Conservation (phyloP, 1,140 invertebrate genomes). For the Augochlora pura region DNA sequence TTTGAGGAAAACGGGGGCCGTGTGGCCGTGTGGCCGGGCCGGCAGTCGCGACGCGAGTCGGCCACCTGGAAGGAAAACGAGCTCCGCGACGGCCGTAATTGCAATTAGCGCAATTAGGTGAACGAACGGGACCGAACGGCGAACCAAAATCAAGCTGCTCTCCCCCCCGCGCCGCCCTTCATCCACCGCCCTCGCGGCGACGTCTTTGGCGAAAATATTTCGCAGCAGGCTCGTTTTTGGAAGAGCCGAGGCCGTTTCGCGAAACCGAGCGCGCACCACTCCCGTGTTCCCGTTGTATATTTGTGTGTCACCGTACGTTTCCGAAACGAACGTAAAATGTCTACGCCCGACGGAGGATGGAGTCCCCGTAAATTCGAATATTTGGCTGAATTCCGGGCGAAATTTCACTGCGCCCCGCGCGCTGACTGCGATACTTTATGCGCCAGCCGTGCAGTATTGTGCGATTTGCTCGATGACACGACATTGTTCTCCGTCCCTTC, state of each 20-base stretch:
- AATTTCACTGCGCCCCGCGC: slow-evolving; percentile 3
- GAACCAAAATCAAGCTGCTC: background rate
- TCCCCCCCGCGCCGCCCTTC: no score
- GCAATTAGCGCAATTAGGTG: slow-evolving; percentile 6
- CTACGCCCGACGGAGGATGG: background rate
- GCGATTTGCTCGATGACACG: slow-evolving; percentile 60
- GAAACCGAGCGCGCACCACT: no score
- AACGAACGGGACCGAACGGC: background rate
- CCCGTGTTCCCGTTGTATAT: background rate
- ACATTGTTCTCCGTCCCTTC: slow-evolving; percentile 58
- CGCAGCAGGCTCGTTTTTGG: background rate
- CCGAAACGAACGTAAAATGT: background rate
- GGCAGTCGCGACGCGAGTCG: no score
- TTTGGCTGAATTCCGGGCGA: slow-evolving; percentile 29
- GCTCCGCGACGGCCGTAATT: background rate
- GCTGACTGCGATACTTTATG: slow-evolving; percentile 8
- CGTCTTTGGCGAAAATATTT: background rate
- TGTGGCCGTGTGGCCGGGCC: no score
- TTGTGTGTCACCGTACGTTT: background rate
- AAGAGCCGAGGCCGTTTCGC: no score
- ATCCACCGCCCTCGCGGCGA: background rate
- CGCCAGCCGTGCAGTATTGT: slow-evolving; percentile 42
- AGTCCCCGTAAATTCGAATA: slow-evolving; percentile 30
- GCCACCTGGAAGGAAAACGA: background rate
- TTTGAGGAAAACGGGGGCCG: slow-evolving; percentile 4